phyloP scores from a whole-genome alignment of 2,797 vertebrate genomes.

The Chelmon rostratus region DNA sequence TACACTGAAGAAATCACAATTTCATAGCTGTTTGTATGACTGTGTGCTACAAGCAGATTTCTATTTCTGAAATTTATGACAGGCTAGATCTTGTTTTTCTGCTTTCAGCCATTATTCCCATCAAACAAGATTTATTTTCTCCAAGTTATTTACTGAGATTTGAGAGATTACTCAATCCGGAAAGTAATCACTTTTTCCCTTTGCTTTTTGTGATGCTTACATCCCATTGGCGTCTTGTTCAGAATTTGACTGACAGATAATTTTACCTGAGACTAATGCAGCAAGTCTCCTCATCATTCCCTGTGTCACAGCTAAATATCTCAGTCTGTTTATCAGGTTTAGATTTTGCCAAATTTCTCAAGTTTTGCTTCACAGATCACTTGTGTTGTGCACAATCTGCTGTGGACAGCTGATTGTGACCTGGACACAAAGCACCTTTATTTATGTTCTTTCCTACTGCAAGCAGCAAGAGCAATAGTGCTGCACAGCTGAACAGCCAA shows the following conservation, averaged over 20 bases:
- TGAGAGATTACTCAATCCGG: neutral
- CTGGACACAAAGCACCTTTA: too few species aligned
- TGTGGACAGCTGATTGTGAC: neutral
- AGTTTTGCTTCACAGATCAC: neutral
- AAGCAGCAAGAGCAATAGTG: neutral
- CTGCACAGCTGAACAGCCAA: neutral
- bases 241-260: neutral
- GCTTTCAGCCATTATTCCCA: neutral
- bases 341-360: neutral
- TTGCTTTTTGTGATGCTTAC: neutral
- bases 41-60: neutral
- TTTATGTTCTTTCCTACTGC: neutral
- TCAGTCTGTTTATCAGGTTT: neutral
- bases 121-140: too few species aligned
- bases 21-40: conserved; percentile 11
- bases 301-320: neutral
- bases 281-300: neutral
- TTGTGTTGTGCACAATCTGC: too few species aligned
- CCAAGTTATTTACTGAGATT: conserved; percentile 2
- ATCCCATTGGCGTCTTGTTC: neutral
- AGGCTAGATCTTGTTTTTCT: neutral
- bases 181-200: conserved; percentile 3
- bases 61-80: neutral
- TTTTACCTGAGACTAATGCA: neutral
- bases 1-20: conserved; percentile 22